Evolutionary conservation across 2,888 invertebrate genomes (phyloP).

Genomic region (Horisme vitalbata): DNA sequence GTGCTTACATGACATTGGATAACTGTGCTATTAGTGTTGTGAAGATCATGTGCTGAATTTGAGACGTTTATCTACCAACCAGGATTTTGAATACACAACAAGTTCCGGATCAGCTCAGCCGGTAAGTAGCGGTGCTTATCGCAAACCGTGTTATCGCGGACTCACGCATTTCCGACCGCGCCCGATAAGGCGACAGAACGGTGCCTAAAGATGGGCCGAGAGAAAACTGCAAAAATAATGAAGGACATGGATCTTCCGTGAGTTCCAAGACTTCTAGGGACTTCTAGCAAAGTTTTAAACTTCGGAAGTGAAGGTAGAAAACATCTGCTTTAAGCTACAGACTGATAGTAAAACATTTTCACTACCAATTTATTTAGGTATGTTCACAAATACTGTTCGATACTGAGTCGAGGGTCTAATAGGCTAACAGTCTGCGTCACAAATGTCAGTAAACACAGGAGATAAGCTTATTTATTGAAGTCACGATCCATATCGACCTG

Average conservation of each 20-base stretch:
- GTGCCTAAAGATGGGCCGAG: constrained; percentile 52
- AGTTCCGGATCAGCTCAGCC: constrained; percentile 81
- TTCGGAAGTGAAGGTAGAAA: background rate
- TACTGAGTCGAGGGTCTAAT: constrained; percentile 16
- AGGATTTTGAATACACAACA: constrained; percentile 76
- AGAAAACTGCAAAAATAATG: constrained; percentile 32
- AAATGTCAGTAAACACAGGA: constrained; percentile 17
- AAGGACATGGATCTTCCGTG: background rate
- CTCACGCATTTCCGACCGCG: constrained; percentile 82
- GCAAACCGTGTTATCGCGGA: constrained; percentile 76
- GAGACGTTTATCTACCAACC: constrained; percentile 54
- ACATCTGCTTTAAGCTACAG: background rate
- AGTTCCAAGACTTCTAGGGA: background rate
- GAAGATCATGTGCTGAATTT: constrained; percentile 75
- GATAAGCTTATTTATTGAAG: constrained; percentile 8
- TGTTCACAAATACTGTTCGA: constrained; percentile 2
- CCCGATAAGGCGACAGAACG: constrained; percentile 71
- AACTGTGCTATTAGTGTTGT: constrained; percentile 76
- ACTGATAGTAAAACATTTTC: constrained; percentile 2
- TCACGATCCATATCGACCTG: constrained; percentile 2
- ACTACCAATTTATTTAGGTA: background rate
- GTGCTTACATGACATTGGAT: constrained; percentile 76
- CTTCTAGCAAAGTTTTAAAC: constrained; percentile 1
- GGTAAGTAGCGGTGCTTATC: constrained; percentile 82
- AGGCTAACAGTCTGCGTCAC: constrained; percentile 17